Evolutionary conservation across 2,113 vertebrate species (phyloP).

Genomic region (Okapia johnstoni): DNA sequence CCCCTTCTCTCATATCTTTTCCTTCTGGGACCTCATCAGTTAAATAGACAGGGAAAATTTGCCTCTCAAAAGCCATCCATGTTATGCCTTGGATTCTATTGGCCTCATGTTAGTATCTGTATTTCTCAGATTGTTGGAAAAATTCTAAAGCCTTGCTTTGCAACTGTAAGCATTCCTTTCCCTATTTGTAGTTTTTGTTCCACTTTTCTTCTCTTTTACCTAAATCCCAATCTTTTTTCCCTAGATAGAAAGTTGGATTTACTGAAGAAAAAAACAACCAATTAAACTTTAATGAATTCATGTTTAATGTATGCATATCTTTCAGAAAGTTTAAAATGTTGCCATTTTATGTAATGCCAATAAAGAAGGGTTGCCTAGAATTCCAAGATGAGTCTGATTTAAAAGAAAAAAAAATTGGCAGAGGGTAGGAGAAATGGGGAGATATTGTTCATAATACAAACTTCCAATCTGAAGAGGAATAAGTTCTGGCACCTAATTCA

Average conservation of each 20-base stretch:
- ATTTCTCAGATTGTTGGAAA: background rate
- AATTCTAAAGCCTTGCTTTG: background rate
- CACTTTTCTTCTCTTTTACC: background rate
- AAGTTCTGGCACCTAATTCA: background rate
- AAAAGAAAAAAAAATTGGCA: background rate
- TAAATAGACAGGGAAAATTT: background rate
- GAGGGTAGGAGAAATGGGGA: background rate
- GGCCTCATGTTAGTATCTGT: background rate
- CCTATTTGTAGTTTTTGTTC: background rate
- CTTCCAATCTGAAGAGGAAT: background rate
- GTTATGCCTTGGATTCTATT: background rate
- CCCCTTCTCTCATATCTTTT: background rate
- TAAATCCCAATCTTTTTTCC: background rate
- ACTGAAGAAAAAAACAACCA: background rate
- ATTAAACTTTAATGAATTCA: background rate
- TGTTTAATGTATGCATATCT: background rate
- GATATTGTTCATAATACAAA: background rate
- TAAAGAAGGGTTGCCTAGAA: background rate
- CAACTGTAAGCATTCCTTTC: background rate
- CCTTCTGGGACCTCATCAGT: too few species aligned
- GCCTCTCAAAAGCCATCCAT: background rate
- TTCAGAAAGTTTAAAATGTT: background rate
- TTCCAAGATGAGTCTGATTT: background rate
- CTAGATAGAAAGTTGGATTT: background rate
- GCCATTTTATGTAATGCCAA: background rate